Percentiles rank a stretch among this genome's conserved stretches.
Evolutionary conservation across 2,113 vertebrate genomes (phyloP).

Genomic region (Catharus fuscescens): DNA sequence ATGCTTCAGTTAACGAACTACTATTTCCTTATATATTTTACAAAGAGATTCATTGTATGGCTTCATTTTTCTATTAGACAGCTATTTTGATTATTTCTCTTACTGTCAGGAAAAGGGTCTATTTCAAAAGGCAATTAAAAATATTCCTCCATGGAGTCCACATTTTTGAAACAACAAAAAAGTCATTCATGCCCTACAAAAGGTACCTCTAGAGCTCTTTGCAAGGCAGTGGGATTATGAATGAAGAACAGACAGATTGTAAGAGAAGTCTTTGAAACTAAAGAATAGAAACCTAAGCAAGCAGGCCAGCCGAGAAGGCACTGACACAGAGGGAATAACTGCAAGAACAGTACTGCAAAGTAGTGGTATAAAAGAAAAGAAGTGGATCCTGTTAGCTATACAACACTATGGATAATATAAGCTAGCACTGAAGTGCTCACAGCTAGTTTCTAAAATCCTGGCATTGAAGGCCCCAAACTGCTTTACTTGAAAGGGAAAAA

Average conservation of each 20-base stretch:
- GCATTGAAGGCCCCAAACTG: conserved; percentile 21
- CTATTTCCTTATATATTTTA: not conserved
- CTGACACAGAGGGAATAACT: conserved; percentile 46
- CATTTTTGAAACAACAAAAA: conserved; percentile 34
- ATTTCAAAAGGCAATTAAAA: conserved; percentile 59
- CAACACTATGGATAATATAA: conserved; percentile 26
- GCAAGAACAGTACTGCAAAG: conserved; percentile 41
- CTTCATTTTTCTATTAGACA: not conserved
- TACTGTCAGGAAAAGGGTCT: not conserved
- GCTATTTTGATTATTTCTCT: conserved; percentile 15
- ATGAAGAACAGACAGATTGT: conserved; percentile 40
- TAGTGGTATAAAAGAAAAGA: conserved; percentile 26
- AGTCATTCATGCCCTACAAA: conserved; percentile 20
- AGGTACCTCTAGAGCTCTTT: conserved; percentile 2
- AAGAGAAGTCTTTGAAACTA: conserved; percentile 56
- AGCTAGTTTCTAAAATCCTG: conserved; percentile 56
- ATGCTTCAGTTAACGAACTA: not conserved
- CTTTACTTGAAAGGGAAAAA: conserved; percentile 56
- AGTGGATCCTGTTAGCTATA: conserved; percentile 38
- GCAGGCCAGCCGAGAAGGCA: conserved; percentile 28
- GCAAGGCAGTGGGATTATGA: conserved; percentile 21
- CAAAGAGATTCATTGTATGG: not conserved
- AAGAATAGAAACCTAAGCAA: conserved; percentile 60
- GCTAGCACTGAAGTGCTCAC: conserved; percentile 40
- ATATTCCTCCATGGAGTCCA: not conserved